Base-by-base conservation (phyloP, 2,797 vertebrate genomes). In the Acestrorhynchus altus region DNA sequence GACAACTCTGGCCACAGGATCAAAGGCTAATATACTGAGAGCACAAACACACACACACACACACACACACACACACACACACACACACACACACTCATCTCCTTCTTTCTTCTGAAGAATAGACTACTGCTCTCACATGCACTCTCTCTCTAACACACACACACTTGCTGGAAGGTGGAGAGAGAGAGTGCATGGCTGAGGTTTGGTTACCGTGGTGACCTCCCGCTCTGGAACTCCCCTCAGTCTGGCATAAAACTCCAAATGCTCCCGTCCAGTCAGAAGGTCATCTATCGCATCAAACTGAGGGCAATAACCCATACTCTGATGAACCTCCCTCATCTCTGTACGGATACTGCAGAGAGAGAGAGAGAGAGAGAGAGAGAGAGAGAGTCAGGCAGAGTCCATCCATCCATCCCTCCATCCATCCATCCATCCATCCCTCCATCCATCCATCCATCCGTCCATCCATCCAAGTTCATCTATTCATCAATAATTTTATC, bases 271-370 rank as follows among this genome's bases (percentile, higher is more conserved):
- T 26, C 97, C 98, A 0, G 95, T 99, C 81, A 99, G 89, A 46
- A 99, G 93, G n/a, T 99, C 96, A 10, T 97, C 91, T 24, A 99
- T 91, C 57, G 96, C 98, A 80, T 99, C 98, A 2, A 99, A 99
- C 91, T 99, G 98, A 9, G 98, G 98, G 83, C 97, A 99, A 31
- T 99, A 99, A 20, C 97, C 97, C 96, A 97, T 92, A 88, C 96
- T 97, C 92, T 96, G 96, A 87, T 98, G 96, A 8, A 97, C 97
- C 42, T 94, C 89, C 0, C 93, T 90, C 91, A 98, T 97, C 76
- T 98, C 90, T 28, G 95, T 94, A 15, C 95, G 90, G 59, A 99
- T 96, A 83, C 98, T 99, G 84, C 56, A 5, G 12, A 52, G 46
- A 52, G 31, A 52, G 15, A 71, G 40, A 51, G 26, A 59, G 52